Conservation (phyloP, 2,113 vertebrate genomes). For the Podarcis raffonei region DNA sequence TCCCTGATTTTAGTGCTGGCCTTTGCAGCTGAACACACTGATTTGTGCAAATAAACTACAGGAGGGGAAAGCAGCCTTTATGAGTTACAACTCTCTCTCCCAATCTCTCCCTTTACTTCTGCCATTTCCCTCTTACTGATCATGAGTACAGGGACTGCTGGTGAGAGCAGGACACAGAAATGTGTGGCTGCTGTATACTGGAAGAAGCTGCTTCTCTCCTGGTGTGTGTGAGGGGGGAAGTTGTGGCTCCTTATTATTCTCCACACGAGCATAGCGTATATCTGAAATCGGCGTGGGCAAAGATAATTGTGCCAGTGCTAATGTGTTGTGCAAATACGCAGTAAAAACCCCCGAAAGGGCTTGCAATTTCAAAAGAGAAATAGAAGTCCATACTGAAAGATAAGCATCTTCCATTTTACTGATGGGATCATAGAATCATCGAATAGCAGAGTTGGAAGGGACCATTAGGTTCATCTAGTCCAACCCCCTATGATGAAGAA, state of each 20-base stretch:
- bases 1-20: neutral
- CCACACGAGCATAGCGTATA: neutral
- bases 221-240: too few relatives aligned
- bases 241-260: slow-evolving; percentile 5
- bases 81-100: neutral
- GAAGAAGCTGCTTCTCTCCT: neutral
- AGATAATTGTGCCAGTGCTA: slow-evolving; percentile 5
- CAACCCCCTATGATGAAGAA: too few relatives aligned
- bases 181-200: neutral
- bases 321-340: neutral
- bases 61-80: neutral
- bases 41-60: neutral
- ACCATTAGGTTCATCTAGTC: too few relatives aligned
- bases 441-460: too few relatives aligned
- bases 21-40: neutral
- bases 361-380: neutral
- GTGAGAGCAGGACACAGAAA: neutral
- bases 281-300: neutral
- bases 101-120: neutral
- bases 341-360: neutral
- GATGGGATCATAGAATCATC: neutral
- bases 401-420: neutral
- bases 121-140: too few relatives aligned
- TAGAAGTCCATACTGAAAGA: neutral
- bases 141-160: neutral